Evolutionary conservation across 2,113 vertebrate species (phyloP), one percentile per base, ranked within the genome.

Genomic region (Myrmecophaga tridactyla): DNA sequence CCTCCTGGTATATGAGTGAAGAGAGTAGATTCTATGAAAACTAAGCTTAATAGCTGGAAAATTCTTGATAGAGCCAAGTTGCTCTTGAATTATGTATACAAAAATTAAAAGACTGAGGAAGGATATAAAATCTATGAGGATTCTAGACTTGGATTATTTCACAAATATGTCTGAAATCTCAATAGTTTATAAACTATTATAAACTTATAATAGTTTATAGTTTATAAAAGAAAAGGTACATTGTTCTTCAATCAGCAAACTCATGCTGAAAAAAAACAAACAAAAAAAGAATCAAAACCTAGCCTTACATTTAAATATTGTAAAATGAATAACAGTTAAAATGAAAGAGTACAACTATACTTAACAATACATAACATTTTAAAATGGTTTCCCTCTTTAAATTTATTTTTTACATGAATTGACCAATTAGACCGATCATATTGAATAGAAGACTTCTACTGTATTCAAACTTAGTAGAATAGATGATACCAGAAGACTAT

Each of bases 41-140:
- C 43, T 87, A 70, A 80, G 18, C 53, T 77, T 90, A 85, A 73
- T 81, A 39, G 12, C 67, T 94, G 93, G 62, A 91, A 90, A 96
- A 82, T 82, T 83, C n/a, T 27, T 89, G 60, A 53, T 83, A 92
- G 87, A 80, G 4, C 12, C 65, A 95, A 88, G 20, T 77, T 89
- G 39, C 48, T 46, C 27, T 78, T 89, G 36, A 89, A 46, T 67
- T 72, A 39, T n/a, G 29, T 53, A 43, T 4, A 63, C 29, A 89
- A 53, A 95, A 48, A 80, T 80, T 63, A 11, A 86, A 91, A 56
- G 34, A 89, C 39, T 43, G 12, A n/a, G 21, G 6, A 36, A 23
- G 20, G 76, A 58, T 78, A 0, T 21, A 72, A 70, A 81, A 41
- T 72, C 82, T 84, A 65, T 58, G 63, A 89, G 39, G n/a, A 89